Evolutionary conservation across 1,140 invertebrate species (phyloP).

Genomic region (Acromyrmex echinatior): DNA sequence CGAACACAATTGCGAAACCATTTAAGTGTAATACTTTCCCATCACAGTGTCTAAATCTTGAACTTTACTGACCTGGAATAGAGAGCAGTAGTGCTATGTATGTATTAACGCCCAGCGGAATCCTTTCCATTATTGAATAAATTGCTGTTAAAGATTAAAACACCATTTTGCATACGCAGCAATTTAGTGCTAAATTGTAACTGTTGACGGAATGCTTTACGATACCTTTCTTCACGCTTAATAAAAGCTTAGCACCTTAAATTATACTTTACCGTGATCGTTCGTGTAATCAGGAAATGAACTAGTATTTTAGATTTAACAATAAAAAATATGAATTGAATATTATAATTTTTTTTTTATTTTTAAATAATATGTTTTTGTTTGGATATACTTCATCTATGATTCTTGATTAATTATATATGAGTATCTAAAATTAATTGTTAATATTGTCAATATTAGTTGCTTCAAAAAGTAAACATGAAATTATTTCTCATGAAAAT

Average conservation of each 20-base stretch:
- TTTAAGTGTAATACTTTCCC: background rate
- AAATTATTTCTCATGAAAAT: background rate
- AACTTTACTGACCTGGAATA: conserved; percentile 6
- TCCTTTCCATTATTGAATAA: conserved; percentile 23
- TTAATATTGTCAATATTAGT: background rate
- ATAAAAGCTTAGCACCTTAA: background rate
- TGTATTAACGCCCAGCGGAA: conserved; percentile 11
- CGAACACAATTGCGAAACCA: background rate
- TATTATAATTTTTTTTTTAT: background rate
- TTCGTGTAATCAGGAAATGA: background rate
- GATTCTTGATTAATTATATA: background rate
- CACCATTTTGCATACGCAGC: background rate
- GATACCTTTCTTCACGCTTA: conserved; percentile 3
- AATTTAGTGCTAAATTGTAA: conserved; percentile 8
- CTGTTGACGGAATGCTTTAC: conserved; percentile 9
- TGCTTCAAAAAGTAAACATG: background rate
- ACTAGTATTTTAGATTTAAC: background rate
- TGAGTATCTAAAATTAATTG: background rate
- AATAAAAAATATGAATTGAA: background rate
- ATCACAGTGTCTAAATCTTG: conserved; percentile 11
- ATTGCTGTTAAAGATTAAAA: conserved; percentile 13
- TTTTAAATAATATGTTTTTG: background rate
- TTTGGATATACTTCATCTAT: background rate
- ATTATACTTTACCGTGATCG: background rate
- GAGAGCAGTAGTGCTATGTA: background rate